Conservation (phyloP, 2,888 invertebrate genomes). For the Oegoconia quadripuncta region DNA sequence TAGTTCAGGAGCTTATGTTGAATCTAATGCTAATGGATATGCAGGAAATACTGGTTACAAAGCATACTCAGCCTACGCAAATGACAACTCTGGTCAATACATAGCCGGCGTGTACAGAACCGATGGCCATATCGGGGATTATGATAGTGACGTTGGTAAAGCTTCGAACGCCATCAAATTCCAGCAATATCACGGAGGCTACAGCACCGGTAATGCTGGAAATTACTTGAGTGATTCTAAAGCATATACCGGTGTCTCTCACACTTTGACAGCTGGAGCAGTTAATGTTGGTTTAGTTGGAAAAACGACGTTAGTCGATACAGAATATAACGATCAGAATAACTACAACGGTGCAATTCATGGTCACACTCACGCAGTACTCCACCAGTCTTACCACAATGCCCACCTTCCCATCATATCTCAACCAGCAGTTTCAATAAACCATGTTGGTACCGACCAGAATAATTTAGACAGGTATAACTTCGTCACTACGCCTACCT, state of each 20-base stretch:
- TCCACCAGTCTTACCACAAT: conserved; percentile 37
- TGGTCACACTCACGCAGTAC: conserved; percentile 27
- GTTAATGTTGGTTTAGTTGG: conserved; percentile 71
- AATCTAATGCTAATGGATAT: conserved; percentile 29
- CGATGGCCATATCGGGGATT: conserved; percentile 47
- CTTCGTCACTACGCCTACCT: conserved; percentile 61
- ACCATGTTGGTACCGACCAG: conserved; percentile 55
- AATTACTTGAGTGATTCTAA: conserved; percentile 53
- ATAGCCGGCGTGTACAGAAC: conserved; percentile 50
- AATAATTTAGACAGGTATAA: conserved; percentile 57
- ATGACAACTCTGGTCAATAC: conserved; percentile 50
- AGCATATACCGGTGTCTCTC: conserved; percentile 55
- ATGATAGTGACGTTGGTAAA: conserved; percentile 26
- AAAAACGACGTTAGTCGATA: conserved; percentile 65
- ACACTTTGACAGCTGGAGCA: conserved; percentile 67
- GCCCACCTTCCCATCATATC: conserved; percentile 48
- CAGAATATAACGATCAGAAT: conserved; percentile 45
- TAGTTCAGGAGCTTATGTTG: conserved; percentile 44
- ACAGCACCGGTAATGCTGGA: conserved; percentile 48
- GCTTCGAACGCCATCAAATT: conserved; percentile 19
- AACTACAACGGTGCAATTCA: conserved; percentile 34
- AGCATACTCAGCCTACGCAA: conserved; percentile 40
- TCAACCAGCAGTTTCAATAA: conserved; percentile 60
- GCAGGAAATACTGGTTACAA: conserved; percentile 25
- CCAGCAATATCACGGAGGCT: conserved; percentile 36